These are phyloP conservation scores for Cheilosia soror DNA, from an alignment of 2,888 invertebrate species.

Conservation along the genomic window DNA sequence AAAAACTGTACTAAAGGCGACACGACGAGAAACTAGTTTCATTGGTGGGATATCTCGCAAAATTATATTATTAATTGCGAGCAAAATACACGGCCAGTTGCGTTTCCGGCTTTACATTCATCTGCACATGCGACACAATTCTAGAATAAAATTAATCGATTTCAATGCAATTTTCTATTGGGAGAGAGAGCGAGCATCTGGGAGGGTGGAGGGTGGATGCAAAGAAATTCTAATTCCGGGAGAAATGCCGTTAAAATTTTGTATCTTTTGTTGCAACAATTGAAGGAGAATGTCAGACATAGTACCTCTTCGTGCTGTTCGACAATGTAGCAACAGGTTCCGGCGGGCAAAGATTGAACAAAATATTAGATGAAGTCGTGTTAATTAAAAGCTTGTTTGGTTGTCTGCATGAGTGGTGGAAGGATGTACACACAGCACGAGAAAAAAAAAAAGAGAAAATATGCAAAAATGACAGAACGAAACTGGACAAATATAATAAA, in stretches of 20 bases:
- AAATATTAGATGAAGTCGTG: slow-evolving; percentile 46
- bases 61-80: slow-evolving; percentile 24
- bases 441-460: too few relatives aligned
- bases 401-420: slow-evolving; percentile 11
- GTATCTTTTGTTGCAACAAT: slow-evolving; percentile 8
- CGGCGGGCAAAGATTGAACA: neutral
- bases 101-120: slow-evolving; percentile 34
- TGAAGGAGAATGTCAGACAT: slow-evolving; percentile 1
- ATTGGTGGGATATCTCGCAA: neutral
- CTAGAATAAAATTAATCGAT: neutral
- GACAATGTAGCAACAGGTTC: slow-evolving; percentile 21
- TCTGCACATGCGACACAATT: slow-evolving; percentile 8
- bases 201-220: neutral
- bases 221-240: slow-evolving; percentile 9
- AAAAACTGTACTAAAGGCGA: neutral
- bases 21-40: neutral
- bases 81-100: slow-evolving; percentile 16
- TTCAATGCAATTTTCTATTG: neutral
- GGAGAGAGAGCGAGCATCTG: neutral
- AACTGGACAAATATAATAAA: slow-evolving; percentile 68
- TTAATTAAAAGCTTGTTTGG: slow-evolving; percentile 70
- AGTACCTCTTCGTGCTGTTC: neutral
- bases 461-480: slow-evolving; percentile 59
- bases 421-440: neutral
- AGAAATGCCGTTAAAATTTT: neutral